Conservation (phyloP, 2,797 vertebrate species). For the Lagocephalus sceleratus region DNA sequence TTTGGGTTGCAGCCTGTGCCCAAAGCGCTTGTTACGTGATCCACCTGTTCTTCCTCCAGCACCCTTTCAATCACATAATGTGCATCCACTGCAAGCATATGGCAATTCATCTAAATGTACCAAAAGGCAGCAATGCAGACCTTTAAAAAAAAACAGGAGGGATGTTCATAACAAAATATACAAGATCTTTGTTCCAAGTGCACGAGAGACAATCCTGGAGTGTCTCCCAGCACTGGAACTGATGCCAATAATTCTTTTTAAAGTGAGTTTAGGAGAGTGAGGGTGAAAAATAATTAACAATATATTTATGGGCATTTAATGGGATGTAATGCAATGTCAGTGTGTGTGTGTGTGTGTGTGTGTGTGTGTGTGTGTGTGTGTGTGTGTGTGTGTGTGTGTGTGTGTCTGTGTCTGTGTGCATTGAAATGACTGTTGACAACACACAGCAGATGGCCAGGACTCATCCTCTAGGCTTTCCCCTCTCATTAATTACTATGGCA, state of each 20-base stretch:
- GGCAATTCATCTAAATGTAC: neutral
- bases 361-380: slow-evolving; percentile 7
- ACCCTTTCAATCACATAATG: slow-evolving; percentile 15
- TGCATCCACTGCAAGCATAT: neutral
- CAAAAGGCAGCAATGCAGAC: neutral
- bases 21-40: neutral
- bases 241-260: neutral
- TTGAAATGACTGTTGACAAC: slow-evolving; percentile 23
- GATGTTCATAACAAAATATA: no score
- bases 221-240: no score
- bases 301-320: no score
- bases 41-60: slow-evolving; percentile 25
- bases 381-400: slow-evolving; percentile 12
- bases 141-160: no score
- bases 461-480: slow-evolving; percentile 36
- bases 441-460: slow-evolving; percentile 55
- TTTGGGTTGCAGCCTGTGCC: no score
- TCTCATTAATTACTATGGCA: slow-evolving; percentile 29
- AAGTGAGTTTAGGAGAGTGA: neutral
- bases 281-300: no score
- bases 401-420: slow-evolving; percentile 7
- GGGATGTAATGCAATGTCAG: no score
- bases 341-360: slow-evolving; percentile 5
- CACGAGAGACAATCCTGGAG: no score
- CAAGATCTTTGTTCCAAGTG: no score